Base-by-base conservation (phyloP, 2,797 vertebrate species). In the Xenops minutus region DNA sequence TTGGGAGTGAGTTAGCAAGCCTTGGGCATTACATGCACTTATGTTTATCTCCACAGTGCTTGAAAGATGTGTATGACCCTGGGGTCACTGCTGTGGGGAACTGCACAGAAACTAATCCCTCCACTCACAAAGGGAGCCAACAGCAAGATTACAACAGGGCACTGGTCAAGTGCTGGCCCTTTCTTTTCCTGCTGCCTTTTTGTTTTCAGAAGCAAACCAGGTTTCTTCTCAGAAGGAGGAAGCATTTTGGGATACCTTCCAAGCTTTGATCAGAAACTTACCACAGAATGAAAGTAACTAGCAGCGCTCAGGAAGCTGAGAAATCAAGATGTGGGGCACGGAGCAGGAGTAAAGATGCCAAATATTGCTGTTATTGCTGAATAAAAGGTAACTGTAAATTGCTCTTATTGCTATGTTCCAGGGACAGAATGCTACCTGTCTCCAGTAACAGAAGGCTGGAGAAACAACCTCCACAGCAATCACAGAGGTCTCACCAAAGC, bases 31-130 rank as follows among this genome's bases (percentile, higher is more conserved):
- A 59, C n/a, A 10, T 29, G 69, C 10, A 76, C 32, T 68, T 51
- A 43, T 0, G 0, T 46, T 66, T 48, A 64, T 18, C 16, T n/a
- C 16, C 48, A 69, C 32, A 49, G 44, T 67, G 12, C 21, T 0
- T 32, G 5, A 59, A 85, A 44, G 34, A 19, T 67, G 62, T 34
- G 7, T 43, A 26, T 7, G 41, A 77, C 49, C 52, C 54, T 59
- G 34, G 39, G 22, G 32, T 84, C 12, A 21, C 23, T 26, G 14
- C 22, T 52, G 21, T 8, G 29, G 32, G 77, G 44, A 88, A 43
- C 34, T 71, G 41, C 37, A 68, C 9, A 6, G 68, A 68, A 91
- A n/a, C 49, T 17, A 52, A 71, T 17, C 21, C 32, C 43, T 62
- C 49, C 30, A 29, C 8, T 7, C 12, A 13, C 46, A 62, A 22